Percentiles rank a stretch among this genome's conserved stretches.
phyloP scores from a whole-genome alignment of 2,888 invertebrate species.

The Isoperla grammatica region DNA sequence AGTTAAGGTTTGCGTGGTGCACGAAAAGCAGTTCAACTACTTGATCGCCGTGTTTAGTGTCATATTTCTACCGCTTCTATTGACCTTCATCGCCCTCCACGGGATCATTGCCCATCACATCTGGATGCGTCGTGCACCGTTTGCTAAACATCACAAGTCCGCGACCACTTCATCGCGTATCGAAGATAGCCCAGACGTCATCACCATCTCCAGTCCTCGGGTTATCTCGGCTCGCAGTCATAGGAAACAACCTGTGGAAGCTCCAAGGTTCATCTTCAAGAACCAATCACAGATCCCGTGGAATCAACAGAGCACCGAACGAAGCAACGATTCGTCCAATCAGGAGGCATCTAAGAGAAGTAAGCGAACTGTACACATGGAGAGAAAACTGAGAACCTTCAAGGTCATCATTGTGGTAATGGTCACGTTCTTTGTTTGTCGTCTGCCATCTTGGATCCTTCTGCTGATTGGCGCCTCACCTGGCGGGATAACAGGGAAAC shows the following conservation, averaged over 20 bases:
- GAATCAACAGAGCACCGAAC: not conserved
- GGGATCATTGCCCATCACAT: slow-evolving; percentile 47
- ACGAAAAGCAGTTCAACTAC: slow-evolving; percentile 36
- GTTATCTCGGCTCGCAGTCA: not conserved
- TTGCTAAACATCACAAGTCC: slow-evolving; percentile 24
- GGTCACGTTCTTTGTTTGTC: slow-evolving; percentile 49
- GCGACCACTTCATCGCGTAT: not conserved
- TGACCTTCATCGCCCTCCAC: slow-evolving; percentile 22
- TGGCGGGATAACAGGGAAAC: slow-evolving; percentile 14
- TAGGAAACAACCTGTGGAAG: not conserved
- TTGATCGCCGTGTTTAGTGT: slow-evolving; percentile 39
- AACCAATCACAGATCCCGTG: not conserved
- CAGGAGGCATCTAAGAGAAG: not conserved
- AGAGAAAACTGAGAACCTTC: slow-evolving; percentile 52
- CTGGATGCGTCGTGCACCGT: slow-evolving; percentile 47
- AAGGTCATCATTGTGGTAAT: slow-evolving; percentile 52
- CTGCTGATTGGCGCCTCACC: slow-evolving; percentile 39
- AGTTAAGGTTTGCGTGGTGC: slow-evolving; percentile 38
- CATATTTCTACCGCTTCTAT: slow-evolving; percentile 41
- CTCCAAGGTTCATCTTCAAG: slow-evolving; percentile 1
- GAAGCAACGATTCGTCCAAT: slow-evolving; percentile 2
- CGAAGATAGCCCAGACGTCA: not conserved
- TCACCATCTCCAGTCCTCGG: not conserved
- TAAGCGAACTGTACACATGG: slow-evolving; percentile 35
- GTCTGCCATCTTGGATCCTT: slow-evolving; percentile 52